Evolutionary conservation across 2,888 invertebrate species (phyloP).

Genomic region (Oligia latruncula): DNA sequence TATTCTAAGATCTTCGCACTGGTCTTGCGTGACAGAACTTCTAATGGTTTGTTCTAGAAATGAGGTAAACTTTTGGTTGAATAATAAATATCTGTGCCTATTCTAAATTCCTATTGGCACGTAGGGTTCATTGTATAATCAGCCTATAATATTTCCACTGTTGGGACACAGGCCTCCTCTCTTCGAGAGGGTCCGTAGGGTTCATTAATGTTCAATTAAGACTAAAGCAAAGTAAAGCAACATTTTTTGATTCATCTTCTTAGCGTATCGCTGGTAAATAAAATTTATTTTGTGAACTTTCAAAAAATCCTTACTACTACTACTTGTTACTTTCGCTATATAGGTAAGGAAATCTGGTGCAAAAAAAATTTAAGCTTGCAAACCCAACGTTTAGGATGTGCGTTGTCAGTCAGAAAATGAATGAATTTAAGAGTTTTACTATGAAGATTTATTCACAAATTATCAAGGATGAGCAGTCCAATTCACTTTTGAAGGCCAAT

Average conservation of each 20-base stretch:
- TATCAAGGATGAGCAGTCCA: background rate
- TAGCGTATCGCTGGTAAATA: too few relatives aligned
- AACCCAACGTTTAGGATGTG: too few relatives aligned
- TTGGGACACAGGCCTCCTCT: too few relatives aligned
- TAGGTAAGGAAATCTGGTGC: too few relatives aligned
- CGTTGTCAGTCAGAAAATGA: too few relatives aligned
- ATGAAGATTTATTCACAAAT: background rate
- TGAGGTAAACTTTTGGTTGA: background rate
- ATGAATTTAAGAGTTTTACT: too few relatives aligned
- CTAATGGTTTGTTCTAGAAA: constrained; percentile 20
- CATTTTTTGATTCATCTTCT: background rate
- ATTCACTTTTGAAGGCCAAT: background rate
- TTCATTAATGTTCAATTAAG: background rate
- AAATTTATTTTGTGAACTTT: background rate
- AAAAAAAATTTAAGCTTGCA: too few relatives aligned
- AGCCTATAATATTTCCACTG: too few relatives aligned
- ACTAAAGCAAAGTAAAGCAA: too few relatives aligned
- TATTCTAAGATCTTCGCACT: constrained; percentile 30
- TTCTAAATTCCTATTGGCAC: background rate
- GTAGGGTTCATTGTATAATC: too few relatives aligned
- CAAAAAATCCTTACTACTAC: too few relatives aligned
- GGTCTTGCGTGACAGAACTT: constrained; percentile 32
- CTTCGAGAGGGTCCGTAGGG: too few relatives aligned
- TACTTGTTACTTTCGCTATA: background rate
- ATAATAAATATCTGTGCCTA: background rate